Evolutionary conservation across 2,888 invertebrate genomes (phyloP), one percentile per base, ranked within the genome.

Genomic region (Chrysopilus asiliformis): DNA sequence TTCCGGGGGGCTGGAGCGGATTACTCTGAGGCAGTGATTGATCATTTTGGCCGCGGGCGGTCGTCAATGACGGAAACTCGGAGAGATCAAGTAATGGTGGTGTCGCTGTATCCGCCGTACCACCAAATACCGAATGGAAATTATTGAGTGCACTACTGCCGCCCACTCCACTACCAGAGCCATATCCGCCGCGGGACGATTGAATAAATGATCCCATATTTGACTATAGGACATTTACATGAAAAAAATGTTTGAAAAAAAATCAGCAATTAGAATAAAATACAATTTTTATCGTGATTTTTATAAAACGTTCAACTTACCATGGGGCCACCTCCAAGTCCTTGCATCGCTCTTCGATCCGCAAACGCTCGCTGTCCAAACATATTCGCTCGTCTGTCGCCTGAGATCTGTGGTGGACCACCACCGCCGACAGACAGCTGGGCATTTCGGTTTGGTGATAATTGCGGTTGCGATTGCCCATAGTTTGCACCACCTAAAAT

Each of bases 61-160:
- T 64, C 54, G 89, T 89, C 57, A 90, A 70, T 50, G 89, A 89
- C 45, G 90, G 90, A 66, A 90, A 91, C 69, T 90, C 90, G 57
- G 85, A 86, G 49, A 87, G 77, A 69, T 91, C 90, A 54, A 90
- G 70, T 48, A 89, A 72, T 48, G 89, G 86, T 45, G 89, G 89
- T 55, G 85, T 84, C 55, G 76, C 74, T 53, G 77, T 74, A 58
- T 79, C 79, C 45, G 80, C 75, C 54, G 74, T 77, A 43, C 75
- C 75, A 56, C 76, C 76, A 63, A 86, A 86, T 65, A 85, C 84
- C 53, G 81, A 80, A 64, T 85, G 85, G 70, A 84, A 83, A 67
- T 68, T 71, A 52, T 66, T 69, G 68, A 84, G 80, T 64, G 69
- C 68, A 39, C 65, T 68, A 53, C 70, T 67, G 57, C 65, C 68